Conservation (phyloP, 2,797 vertebrate species). For the Melanotaenia nigrans region DNA sequence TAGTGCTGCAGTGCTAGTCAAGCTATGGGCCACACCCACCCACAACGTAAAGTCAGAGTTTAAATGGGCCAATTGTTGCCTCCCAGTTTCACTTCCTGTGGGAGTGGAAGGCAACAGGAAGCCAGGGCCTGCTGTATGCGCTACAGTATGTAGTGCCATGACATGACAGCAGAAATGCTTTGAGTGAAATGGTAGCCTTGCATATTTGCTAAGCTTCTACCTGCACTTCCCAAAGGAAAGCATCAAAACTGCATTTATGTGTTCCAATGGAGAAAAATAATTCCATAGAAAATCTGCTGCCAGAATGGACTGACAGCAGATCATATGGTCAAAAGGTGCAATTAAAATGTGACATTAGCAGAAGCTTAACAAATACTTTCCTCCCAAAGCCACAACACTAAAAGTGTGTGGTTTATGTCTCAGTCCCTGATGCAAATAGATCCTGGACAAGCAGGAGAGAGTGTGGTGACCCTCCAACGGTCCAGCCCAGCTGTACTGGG, state of each 20-base stretch:
- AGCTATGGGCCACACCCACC: slow-evolving; percentile 55
- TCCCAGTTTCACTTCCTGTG: slow-evolving; percentile 75
- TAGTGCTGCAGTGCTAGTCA: slow-evolving; percentile 40
- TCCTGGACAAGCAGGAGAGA: slow-evolving; percentile 85
- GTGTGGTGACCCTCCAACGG: slow-evolving; percentile 76
- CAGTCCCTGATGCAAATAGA: slow-evolving; percentile 82
- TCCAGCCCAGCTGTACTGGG: slow-evolving; percentile 70
- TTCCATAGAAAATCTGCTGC: slow-evolving; percentile 33
- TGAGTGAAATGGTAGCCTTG: slow-evolving; percentile 79
- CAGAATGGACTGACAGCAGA: slow-evolving; percentile 50
- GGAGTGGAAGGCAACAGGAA: slow-evolving; percentile 78
- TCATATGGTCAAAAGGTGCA: slow-evolving; percentile 8
- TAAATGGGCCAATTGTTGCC: slow-evolving; percentile 71
- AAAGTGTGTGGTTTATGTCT: slow-evolving; percentile 80
- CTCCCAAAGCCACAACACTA: slow-evolving; percentile 81
- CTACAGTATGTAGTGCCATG: slow-evolving; percentile 72
- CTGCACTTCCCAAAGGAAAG: slow-evolving; percentile 52
- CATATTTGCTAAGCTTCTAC: slow-evolving; percentile 86
- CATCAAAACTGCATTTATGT: slow-evolving; percentile 11
- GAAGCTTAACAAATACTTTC: slow-evolving; percentile 85
- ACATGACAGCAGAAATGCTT: slow-evolving; percentile 80
- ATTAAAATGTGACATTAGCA: slow-evolving; percentile 61
- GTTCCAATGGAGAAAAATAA: slow-evolving; percentile 7
- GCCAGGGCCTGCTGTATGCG: slow-evolving; percentile 73
- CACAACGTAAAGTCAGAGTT: slow-evolving; percentile 62